A percentile compares a stretch with the other conserved stretches of the same genome.
Conservation (phyloP, 2,888 invertebrate genomes). For the Junonia oenone region DNA sequence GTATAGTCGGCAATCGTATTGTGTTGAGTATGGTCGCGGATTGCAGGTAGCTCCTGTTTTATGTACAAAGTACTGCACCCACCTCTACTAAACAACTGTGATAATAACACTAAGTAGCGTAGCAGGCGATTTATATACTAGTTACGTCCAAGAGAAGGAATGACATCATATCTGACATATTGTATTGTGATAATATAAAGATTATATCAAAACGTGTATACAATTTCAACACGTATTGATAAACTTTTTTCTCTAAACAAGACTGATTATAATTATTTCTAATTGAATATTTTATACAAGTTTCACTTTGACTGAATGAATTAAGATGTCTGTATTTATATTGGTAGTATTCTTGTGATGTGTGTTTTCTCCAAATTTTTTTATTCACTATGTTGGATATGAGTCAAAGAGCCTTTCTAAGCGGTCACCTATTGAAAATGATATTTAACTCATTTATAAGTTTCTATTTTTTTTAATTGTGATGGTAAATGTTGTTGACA, state of each 20-base stretch:
- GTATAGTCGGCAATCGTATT: constrained; percentile 39
- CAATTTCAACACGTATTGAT: constrained; percentile 58
- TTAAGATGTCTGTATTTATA: constrained; percentile 75
- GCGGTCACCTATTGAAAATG: constrained; percentile 69
- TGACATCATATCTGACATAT: constrained; percentile 81
- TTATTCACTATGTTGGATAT: constrained; percentile 79
- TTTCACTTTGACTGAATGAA: constrained; percentile 78
- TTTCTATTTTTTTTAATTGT: constrained; percentile 67
- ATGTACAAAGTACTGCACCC: constrained; percentile 80
- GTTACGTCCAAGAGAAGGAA: constrained; percentile 80
- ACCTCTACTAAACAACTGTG: constrained; percentile 81
- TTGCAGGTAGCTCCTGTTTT: constrained; percentile 72
- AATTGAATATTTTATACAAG: constrained; percentile 78
- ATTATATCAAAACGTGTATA: constrained; percentile 53
- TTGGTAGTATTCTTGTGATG: constrained; percentile 71
- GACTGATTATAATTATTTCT: constrained; percentile 82
- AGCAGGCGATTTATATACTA: constrained; percentile 79
- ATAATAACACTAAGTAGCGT: constrained; percentile 81
- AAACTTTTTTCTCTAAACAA: constrained; percentile 79
- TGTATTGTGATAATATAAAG: constrained; percentile 73
- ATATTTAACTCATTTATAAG: constrained; percentile 60
- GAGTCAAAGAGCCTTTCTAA: constrained; percentile 78
- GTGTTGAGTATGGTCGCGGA: constrained; percentile 62
- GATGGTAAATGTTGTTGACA: constrained; percentile 77
- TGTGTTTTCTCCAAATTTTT: constrained; percentile 59